Evolutionary conservation across 2,888 invertebrate species (phyloP).

Genomic region (Esperia sulphurella): DNA sequence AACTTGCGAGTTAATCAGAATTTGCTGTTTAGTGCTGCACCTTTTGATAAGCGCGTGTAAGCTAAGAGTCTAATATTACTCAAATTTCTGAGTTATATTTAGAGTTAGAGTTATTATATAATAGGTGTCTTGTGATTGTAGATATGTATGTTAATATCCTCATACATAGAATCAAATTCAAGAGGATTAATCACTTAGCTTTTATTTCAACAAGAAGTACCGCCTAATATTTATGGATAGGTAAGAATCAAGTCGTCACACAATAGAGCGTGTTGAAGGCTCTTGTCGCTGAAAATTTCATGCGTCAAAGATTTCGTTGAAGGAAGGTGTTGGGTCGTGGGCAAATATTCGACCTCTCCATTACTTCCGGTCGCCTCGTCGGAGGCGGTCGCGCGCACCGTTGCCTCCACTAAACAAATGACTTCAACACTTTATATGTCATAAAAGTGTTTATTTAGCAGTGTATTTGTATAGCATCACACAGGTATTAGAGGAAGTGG

Average conservation of each 20-base stretch:
- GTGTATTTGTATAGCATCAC: no score
- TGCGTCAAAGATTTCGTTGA: slow-evolving; percentile 40
- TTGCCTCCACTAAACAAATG: slow-evolving; percentile 40
- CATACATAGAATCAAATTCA: no score
- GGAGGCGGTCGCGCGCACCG: slow-evolving; percentile 29
- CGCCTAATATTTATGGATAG: neutral
- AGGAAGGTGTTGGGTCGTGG: slow-evolving; percentile 34
- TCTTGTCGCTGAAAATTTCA: slow-evolving; percentile 48
- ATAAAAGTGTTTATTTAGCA: neutral
- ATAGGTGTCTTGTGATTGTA: no score
- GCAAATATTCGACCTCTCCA: slow-evolving; percentile 53
- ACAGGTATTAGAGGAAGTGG: no score
- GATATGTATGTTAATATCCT: no score
- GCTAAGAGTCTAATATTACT: no score
- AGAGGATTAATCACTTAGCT: no score
- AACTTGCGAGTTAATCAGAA: no score
- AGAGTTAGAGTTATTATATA: no score
- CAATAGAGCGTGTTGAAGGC: slow-evolving; percentile 24
- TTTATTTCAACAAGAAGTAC: neutral
- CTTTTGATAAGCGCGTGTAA: no score
- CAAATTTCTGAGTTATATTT: no score
- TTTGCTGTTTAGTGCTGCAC: no score
- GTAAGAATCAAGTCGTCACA: slow-evolving; percentile 10
- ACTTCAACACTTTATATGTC: neutral
- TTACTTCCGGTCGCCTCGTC: slow-evolving; percentile 47